Percentiles rank a stretch among this genome's conserved stretches.
phyloP scores from a whole-genome alignment of 2,888 invertebrate genomes.

The Drosophila macrospina region DNA sequence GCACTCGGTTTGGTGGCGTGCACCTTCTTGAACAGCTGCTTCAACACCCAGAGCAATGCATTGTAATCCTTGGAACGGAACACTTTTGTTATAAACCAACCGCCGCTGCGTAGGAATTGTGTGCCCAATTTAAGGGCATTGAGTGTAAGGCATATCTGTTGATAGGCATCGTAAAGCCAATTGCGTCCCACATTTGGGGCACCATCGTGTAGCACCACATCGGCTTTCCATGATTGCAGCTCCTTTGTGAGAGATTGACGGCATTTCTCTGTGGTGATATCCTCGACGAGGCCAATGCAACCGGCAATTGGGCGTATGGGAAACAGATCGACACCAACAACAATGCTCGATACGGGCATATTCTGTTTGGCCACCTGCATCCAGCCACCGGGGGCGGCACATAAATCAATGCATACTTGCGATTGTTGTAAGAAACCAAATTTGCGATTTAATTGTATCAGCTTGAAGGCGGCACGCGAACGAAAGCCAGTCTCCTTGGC shows the following conservation, averaged over 20 bases:
- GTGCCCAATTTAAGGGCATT: slow-evolving; percentile 96
- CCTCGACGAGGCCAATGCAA: slow-evolving; percentile 95
- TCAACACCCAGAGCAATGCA: slow-evolving; percentile 96
- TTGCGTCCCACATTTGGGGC: slow-evolving; percentile 99
- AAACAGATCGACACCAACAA: slow-evolving; percentile 97
- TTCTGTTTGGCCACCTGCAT: slow-evolving; percentile 99
- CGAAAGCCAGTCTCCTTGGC: slow-evolving; percentile 99
- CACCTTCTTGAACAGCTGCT: slow-evolving; percentile 98
- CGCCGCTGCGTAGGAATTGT: slow-evolving; percentile 94
- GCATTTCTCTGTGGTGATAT: slow-evolving; percentile 99
- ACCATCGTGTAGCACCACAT: slow-evolving; percentile 98
- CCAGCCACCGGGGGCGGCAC: slow-evolving; percentile 99
- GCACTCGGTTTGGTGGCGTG: slow-evolving; percentile 99
- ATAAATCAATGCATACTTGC: slow-evolving; percentile 98
- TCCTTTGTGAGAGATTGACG: slow-evolving; percentile 92
- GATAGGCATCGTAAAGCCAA: slow-evolving; percentile 99
- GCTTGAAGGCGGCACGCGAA: slow-evolving; percentile 99
- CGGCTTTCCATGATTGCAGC: slow-evolving; percentile 98
- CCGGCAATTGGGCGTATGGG: slow-evolving; percentile 96
- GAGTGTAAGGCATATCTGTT: slow-evolving; percentile 96
- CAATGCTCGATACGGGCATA: slow-evolving; percentile 98
- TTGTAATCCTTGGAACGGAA: slow-evolving; percentile 99
- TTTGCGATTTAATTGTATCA: slow-evolving; percentile 98
- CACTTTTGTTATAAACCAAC: slow-evolving; percentile 99
- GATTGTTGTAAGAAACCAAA: slow-evolving; percentile 98